A percentile compares a stretch with the other conserved stretches of the same genome.
These are phyloP conservation scores for Drosophila subobscura DNA, from an alignment of 1,140 invertebrate genomes.

Conservation along the genomic window DNA sequence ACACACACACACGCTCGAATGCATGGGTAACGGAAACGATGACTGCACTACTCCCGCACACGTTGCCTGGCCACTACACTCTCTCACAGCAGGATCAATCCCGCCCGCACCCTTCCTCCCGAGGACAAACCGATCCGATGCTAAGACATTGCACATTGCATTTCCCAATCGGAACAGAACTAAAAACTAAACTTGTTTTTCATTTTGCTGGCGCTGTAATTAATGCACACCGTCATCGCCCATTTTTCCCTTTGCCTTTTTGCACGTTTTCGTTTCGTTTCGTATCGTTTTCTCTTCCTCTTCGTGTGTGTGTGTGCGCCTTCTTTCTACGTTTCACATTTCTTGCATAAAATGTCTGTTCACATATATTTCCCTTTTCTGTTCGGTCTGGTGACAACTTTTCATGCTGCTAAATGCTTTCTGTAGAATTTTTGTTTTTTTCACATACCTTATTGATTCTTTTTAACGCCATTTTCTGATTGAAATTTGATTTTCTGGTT, in stretches of 20 bases:
- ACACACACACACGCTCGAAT: constrained; percentile 29
- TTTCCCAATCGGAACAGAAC: constrained; percentile 14
- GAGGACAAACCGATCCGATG: too few relatives aligned
- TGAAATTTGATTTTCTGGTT: constrained; percentile 83
- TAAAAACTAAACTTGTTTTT: constrained; percentile 51
- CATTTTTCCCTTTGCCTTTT: constrained; percentile 61
- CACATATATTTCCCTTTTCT: constrained; percentile 31
- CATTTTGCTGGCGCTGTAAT: constrained; percentile 53
- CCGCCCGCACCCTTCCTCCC: constrained; percentile 7
- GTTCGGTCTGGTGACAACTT: not conserved
- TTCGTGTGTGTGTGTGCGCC: constrained; percentile 52
- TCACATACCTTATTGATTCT: constrained; percentile 96
- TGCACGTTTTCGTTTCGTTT: constrained; percentile 83
- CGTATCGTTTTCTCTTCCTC: constrained; percentile 52
- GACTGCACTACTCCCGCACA: constrained; percentile 45
- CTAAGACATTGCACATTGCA: too few relatives aligned
- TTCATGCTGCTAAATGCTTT: constrained; percentile 34
- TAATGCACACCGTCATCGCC: constrained; percentile 69
- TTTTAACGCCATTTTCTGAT: constrained; percentile 94
- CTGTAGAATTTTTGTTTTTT: constrained; percentile 55
- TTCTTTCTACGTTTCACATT: constrained; percentile 81
- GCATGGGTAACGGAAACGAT: constrained; percentile 67
- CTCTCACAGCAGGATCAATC: constrained; percentile 40
- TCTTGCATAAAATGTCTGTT: constrained; percentile 82
- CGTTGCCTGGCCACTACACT: constrained; percentile 53